Evolutionary conservation across 30 jellyfish, hydroid and myxozoan genomes (phyloP), one percentile per base, ranked within the genome.

Genomic region (Chrysaora quinquecirrha): DNA sequence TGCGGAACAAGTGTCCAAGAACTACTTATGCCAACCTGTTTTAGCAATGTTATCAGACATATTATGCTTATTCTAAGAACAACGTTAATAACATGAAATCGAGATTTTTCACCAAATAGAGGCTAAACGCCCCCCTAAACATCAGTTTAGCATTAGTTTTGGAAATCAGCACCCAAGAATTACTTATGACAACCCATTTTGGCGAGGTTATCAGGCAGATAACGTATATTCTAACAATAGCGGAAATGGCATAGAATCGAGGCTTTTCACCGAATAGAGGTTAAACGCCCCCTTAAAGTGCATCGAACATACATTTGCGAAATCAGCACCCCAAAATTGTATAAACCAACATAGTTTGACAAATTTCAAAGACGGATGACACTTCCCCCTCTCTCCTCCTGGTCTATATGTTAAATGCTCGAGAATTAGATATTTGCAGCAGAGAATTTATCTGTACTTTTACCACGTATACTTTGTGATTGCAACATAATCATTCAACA

Each of bases 61-160:
- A 38, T 38, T 38, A 38, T 38, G 54, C 54, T 38, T 38, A 38
- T 38, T 38, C 54, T 38, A 38, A 38, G 54, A 38, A 38, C 54
- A 38, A 38, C 54, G 54, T 38, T 38, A 38, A 38, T 38, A 38
- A 14, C 54, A 38, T 38, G 6, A 38, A 38, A 38, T 38, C 54
- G 54, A 38, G 54, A 14, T 38, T 38, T 38, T 38, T 38, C 54
- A 38, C 54, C 54, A 38, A 38, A 38, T 38, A 38, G 54, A 38
- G 54, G 54, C 54, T 38, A 38, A 38, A 14, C 54, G 54, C 54
- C 54, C 54, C 54, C 54, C 54, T 38, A 38, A 38, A 38, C 54
- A 38, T 38, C 54, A 6, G 54, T 38, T 38, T 38, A 38, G 54
- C 54, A 38, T 38, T 38, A 38, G 14, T 38, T 38, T 38, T 38